phyloP scores from a whole-genome alignment of 2,888 invertebrate genomes.

The Callinectes sapidus region DNA sequence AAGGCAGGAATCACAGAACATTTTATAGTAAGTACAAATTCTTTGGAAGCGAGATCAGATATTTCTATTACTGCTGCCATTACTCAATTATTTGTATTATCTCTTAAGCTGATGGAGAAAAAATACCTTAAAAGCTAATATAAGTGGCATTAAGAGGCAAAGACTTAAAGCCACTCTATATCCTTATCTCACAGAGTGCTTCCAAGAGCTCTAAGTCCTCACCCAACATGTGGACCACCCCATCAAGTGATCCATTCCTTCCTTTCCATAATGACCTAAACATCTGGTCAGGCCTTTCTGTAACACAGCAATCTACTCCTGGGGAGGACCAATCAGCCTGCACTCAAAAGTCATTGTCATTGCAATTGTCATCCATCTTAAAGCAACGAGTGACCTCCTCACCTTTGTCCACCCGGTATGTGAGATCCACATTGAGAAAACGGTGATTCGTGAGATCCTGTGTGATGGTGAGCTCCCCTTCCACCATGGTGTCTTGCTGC shows the following conservation, averaged over 20 bases:
- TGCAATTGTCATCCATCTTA: constrained; percentile 71
- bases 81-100: neutral
- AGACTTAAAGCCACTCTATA: constrained; percentile 17
- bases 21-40: constrained; percentile 44
- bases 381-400: constrained; percentile 54
- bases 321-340: constrained; percentile 39
- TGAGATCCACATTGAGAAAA: constrained; percentile 64
- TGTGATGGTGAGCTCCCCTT: constrained; percentile 54
- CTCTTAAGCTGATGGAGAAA: constrained; percentile 37
- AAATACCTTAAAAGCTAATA: neutral
- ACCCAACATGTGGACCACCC: neutral
- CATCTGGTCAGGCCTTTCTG: constrained; percentile 9
- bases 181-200: constrained; percentile 43
- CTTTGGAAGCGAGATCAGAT: constrained; percentile 69
- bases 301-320: constrained; percentile 40
- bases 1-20: constrained; percentile 63
- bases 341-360: constrained; percentile 68
- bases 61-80: constrained; percentile 32
- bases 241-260: neutral
- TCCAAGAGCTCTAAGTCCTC: constrained; percentile 26
- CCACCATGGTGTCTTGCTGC: constrained; percentile 57
- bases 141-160: neutral
- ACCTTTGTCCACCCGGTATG: constrained; percentile 59
- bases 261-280: constrained; percentile 30
- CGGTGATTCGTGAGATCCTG: constrained; percentile 66